Percentiles rank a stretch among this genome's conserved stretches.
Conservation (phyloP, 1,140 invertebrate species). For the Drosophila pectinifera region DNA sequence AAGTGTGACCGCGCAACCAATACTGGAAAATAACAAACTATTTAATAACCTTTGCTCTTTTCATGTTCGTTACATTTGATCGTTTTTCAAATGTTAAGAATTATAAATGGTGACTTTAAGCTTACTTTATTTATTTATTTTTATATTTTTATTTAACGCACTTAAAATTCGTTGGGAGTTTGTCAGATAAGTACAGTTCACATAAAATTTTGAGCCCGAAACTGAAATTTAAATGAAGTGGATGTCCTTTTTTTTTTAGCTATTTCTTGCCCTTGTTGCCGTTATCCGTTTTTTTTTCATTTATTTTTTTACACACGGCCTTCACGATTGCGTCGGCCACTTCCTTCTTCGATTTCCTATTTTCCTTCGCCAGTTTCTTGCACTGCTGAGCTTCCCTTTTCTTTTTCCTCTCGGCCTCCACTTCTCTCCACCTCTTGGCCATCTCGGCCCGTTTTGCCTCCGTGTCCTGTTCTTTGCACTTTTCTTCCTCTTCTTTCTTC, state of each 20-base stretch:
- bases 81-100: too few species aligned
- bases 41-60: neutral
- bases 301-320: conserved; percentile 15
- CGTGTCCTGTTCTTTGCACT: neutral
- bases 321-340: neutral
- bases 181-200: neutral
- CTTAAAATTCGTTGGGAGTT: too few species aligned
- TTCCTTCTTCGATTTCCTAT: neutral
- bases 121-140: too few species aligned
- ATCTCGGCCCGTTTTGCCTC: conserved; percentile 2
- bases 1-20: neutral
- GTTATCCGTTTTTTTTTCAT: neutral
- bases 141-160: too few species aligned
- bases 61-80: neutral
- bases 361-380: neutral
- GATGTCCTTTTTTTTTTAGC: too few species aligned
- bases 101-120: too few species aligned
- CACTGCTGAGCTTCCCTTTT: conserved; percentile 1
- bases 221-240: neutral
- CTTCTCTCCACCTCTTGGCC: conserved; percentile 2
- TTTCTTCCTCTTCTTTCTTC: neutral
- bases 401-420: neutral
- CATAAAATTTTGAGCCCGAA: neutral
- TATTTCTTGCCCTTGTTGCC: conserved; percentile 10
- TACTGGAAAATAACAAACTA: neutral